These are phyloP conservation scores for Trematocara unimaculatum DNA, from an alignment of 2,113 vertebrate species.

Conservation along the genomic window DNA sequence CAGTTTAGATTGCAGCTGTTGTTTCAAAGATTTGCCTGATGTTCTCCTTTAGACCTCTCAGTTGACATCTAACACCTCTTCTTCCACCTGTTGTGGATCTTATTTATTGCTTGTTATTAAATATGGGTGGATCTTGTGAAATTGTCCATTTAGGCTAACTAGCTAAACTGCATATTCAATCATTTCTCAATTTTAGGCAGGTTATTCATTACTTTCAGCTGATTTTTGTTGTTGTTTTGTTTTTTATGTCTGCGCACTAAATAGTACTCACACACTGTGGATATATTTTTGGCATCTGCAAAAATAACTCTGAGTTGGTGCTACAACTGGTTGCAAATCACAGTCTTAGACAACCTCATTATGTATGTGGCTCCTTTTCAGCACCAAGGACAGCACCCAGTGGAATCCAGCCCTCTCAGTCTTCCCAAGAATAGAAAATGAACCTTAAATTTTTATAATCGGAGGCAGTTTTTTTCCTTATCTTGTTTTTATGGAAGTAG, in stretches of 20 bases:
- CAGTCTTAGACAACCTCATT: not conserved
- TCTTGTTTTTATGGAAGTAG: not conserved
- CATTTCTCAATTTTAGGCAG: not conserved
- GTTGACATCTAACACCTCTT: not conserved
- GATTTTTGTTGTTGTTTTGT: rapidly evolving
- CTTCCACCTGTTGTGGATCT: not conserved
- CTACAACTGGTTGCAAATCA: not conserved
- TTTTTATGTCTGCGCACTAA: not conserved
- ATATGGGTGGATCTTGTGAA: not conserved
- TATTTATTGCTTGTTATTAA: not conserved
- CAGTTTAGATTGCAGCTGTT: not conserved
- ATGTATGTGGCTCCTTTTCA: not conserved
- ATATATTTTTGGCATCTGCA: not conserved
- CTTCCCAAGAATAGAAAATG: not conserved
- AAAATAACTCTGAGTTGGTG: not conserved
- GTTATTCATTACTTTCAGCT: not conserved
- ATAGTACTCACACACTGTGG: not conserved
- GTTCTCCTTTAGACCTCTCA: too few relatives aligned
- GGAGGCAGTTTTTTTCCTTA: not conserved
- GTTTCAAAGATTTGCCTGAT: not conserved
- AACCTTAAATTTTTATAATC: not conserved
- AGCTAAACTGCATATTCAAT: not conserved
- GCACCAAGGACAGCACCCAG: conserved; percentile 7
- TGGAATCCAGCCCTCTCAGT: not conserved
- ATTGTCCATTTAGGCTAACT: not conserved